Conservation (phyloP, 2,113 vertebrate species). For the Nibea albiflora region DNA sequence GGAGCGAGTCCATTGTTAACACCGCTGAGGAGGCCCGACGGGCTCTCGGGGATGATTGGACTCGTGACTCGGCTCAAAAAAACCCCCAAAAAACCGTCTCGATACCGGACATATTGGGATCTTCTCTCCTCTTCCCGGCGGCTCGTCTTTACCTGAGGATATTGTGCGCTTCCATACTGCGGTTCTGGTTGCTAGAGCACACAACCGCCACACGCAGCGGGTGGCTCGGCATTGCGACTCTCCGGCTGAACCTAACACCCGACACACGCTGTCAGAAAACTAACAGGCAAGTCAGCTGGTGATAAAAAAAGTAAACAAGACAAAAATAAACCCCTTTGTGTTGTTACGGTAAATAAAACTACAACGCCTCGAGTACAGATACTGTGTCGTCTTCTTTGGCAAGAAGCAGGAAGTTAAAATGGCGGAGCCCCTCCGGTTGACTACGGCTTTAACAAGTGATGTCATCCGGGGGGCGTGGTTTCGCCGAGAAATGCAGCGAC, state of each 20-base stretch:
- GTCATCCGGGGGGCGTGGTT: slow-evolving; percentile 55
- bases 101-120: slow-evolving; percentile 1
- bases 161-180: slow-evolving; percentile 99
- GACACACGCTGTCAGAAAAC: slow-evolving; percentile 23
- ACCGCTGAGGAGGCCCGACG: slow-evolving; percentile 56
- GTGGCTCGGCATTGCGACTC: slow-evolving; percentile 88
- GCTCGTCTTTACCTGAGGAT: slow-evolving; percentile 94
- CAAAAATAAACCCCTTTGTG: neutral
- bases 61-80: slow-evolving; percentile 5
- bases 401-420: slow-evolving; percentile 76
- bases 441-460: slow-evolving; percentile 54
- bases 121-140: slow-evolving; percentile 41
- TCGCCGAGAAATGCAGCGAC: neutral
- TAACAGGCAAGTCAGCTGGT: neutral
- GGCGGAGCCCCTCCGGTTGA: slow-evolving; percentile 51
- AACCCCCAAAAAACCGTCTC: neutral
- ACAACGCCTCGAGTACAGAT: slow-evolving; percentile 5
- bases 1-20: slow-evolving; percentile 70
- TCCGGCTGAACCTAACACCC: slow-evolving; percentile 61
- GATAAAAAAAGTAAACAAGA: slow-evolving; percentile 18
- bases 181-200: slow-evolving; percentile 99
- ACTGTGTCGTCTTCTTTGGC: neutral
- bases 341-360: neutral
- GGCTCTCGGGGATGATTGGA: neutral
- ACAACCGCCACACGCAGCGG: slow-evolving; percentile 95